phyloP scores from a whole-genome alignment of 2,113 vertebrate species.

The Aleadryas rufinucha region DNA sequence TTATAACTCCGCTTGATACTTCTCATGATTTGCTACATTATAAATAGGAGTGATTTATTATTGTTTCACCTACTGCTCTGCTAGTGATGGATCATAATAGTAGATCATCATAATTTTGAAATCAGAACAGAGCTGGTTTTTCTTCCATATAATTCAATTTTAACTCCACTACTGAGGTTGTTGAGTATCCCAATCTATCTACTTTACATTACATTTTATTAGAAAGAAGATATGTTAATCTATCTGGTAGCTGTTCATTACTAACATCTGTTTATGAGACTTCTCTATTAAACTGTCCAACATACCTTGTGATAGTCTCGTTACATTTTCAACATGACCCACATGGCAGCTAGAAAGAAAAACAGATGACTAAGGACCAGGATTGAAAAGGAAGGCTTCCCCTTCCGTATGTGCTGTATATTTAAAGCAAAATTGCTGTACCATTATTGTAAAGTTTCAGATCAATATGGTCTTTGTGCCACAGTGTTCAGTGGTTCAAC shows the following conservation, averaged over 20 bases:
- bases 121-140: slow-evolving; percentile 60
- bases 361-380: background rate
- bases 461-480: background rate
- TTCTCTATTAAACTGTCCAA: slow-evolving; percentile 24
- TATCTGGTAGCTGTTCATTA: slow-evolving; percentile 24
- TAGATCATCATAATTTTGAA: slow-evolving; percentile 74
- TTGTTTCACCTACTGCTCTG: slow-evolving; percentile 61
- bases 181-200: slow-evolving; percentile 33
- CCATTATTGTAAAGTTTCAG: background rate
- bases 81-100: slow-evolving; percentile 73
- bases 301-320: slow-evolving; percentile 26
- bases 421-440: background rate
- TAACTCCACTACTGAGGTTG: slow-evolving; percentile 32
- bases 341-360: background rate
- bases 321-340: background rate
- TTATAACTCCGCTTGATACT: slow-evolving; percentile 63
- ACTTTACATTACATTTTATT: slow-evolving; percentile 38
- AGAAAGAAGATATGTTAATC: slow-evolving; percentile 1
- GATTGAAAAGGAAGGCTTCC: background rate
- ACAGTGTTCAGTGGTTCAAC: background rate
- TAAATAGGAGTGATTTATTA: slow-evolving; percentile 77
- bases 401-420: fast-evolving
- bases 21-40: slow-evolving; percentile 71
- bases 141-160: slow-evolving; percentile 65
- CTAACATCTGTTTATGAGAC: slow-evolving; percentile 26